Percentiles rank a stretch among this genome's conserved stretches.
Conservation (phyloP, 1,140 invertebrate species). For the Lutraria rhynchaena region DNA sequence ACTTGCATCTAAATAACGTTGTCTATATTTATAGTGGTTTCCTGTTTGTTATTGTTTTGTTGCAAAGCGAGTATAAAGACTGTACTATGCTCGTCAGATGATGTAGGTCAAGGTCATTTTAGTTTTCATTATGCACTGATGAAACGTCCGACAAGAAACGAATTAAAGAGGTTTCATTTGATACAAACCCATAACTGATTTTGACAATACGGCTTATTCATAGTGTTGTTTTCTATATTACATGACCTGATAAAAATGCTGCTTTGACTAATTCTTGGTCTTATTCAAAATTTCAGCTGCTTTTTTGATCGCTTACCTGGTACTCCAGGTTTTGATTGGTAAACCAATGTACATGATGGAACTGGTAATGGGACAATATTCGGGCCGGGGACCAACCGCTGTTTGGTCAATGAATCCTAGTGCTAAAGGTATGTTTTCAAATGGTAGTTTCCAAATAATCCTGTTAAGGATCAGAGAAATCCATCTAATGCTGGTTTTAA, state of each 20-base stretch:
- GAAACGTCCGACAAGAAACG: too few species aligned
- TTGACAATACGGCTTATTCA: too few species aligned
- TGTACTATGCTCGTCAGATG: not conserved
- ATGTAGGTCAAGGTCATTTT: too few species aligned
- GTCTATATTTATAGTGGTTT: not conserved
- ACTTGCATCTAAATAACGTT: too few species aligned
- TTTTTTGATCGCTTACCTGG: constrained; percentile 85
- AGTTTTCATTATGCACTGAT: too few species aligned
- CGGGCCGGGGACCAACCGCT: constrained; percentile 80
- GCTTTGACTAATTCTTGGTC: too few species aligned
- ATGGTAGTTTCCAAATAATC: not conserved
- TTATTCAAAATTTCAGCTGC: constrained; percentile 83
- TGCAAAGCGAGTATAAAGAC: not conserved
- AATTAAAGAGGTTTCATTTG: too few species aligned
- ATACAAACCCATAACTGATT: too few species aligned
- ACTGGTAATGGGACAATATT: constrained; percentile 82
- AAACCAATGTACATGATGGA: constrained; percentile 84
- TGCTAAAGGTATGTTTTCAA: constrained; percentile 72
- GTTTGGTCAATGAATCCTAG: constrained; percentile 82
- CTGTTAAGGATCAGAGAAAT: not conserved
- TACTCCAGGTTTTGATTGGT: constrained; percentile 85
- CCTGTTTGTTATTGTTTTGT: not conserved
- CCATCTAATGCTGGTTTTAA: not conserved
- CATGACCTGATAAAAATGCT: too few species aligned
- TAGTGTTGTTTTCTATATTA: too few species aligned